A percentile compares a stretch with the other conserved stretches of the same genome.
phyloP scores from a whole-genome alignment of 2,797 vertebrate species.

The Peromyscus attwateri region DNA sequence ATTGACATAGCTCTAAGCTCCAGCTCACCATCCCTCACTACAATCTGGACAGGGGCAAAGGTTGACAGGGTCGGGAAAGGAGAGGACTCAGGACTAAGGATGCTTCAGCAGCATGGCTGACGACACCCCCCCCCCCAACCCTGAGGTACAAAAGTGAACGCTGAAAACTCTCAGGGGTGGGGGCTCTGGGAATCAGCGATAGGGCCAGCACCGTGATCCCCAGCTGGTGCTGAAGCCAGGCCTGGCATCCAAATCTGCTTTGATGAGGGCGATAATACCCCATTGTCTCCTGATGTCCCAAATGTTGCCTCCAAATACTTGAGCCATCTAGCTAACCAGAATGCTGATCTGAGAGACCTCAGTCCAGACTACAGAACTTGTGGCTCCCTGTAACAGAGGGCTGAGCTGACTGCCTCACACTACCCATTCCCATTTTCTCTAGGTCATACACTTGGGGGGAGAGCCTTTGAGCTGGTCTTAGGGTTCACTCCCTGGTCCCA shows the following conservation, averaged over 20 bases:
- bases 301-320: neutral
- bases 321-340: neutral
- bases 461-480: neutral
- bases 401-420: neutral
- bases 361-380: neutral
- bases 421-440: neutral
- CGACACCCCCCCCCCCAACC: fast-evolving
- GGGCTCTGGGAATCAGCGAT: neutral
- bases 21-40: neutral
- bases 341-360: neutral
- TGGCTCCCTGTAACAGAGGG: neutral
- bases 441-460: neutral
- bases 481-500: neutral
- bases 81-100: neutral
- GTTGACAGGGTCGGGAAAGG: neutral
- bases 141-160: neutral
- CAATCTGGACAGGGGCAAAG: neutral
- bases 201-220: neutral
- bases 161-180: neutral
- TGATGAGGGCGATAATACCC: neutral
- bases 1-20: neutral
- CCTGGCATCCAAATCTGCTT: neutral
- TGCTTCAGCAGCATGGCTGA: neutral
- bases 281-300: neutral
- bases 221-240: neutral